These are phyloP conservation scores for Plectropomus leopardus DNA, from an alignment of 2,113 vertebrate genomes.

Conservation along the genomic window DNA sequence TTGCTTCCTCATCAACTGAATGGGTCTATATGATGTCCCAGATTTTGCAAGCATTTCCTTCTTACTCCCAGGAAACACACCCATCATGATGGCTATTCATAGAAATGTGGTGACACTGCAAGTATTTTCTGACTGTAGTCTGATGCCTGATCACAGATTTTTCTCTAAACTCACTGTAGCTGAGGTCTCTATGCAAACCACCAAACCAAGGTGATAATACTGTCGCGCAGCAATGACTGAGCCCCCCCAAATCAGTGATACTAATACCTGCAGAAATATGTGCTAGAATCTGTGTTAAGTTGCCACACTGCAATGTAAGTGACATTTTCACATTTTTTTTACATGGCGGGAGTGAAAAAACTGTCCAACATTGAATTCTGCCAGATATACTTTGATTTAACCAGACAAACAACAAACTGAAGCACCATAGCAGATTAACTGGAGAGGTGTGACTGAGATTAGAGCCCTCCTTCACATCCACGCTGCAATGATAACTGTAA, in stretches of 20 bases:
- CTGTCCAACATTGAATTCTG: neutral
- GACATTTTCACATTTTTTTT: neutral
- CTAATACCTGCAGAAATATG: neutral
- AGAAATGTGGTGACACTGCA: slow-evolving; percentile 24
- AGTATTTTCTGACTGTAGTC: neutral
- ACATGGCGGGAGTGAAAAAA: neutral
- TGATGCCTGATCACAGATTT: neutral
- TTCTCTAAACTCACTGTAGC: neutral
- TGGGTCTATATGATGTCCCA: neutral
- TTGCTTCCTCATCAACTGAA: neutral
- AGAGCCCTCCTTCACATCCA: neutral
- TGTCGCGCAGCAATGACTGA: neutral
- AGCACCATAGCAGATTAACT: slow-evolving; percentile 11
- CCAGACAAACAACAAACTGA: neutral
- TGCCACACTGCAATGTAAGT: neutral
- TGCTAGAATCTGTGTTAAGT: neutral
- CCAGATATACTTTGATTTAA: neutral
- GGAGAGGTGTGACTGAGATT: slow-evolving; percentile 29
- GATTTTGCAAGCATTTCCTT: slow-evolving; percentile 19
- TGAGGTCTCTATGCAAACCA: neutral
- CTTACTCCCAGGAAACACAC: slow-evolving; percentile 25
- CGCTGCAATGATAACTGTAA: neutral
- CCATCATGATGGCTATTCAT: slow-evolving; percentile 8
- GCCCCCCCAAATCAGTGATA: too few relatives aligned
- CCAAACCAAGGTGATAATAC: neutral